Conservation (phyloP, 1,140 invertebrate genomes). For the Macrosteles quadrilineatus region DNA sequence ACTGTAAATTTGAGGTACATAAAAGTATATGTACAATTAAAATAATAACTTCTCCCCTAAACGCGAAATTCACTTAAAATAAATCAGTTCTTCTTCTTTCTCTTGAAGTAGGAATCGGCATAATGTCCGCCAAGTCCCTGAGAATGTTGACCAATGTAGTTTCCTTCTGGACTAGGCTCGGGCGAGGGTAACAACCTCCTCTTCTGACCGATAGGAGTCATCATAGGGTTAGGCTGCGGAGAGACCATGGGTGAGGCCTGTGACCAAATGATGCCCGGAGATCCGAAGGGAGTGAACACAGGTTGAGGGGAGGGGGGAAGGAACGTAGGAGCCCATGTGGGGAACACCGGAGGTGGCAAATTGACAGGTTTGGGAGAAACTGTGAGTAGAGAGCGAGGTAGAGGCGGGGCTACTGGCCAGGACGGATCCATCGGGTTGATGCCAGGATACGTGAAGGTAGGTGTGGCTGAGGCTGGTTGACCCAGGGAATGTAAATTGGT, state of each 20-base stretch:
- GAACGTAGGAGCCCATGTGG: constrained; percentile 9
- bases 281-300: constrained; percentile 35
- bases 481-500: constrained; percentile 37
- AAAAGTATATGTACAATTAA: neutral
- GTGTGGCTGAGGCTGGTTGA: constrained; percentile 23
- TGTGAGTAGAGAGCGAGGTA: constrained; percentile 33
- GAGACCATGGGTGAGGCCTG: constrained; percentile 25
- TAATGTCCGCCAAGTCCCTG: constrained; percentile 61
- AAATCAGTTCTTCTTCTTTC: constrained; percentile 48
- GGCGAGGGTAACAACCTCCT: constrained; percentile 56
- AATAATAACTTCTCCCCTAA: too few relatives aligned
- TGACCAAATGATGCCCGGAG: constrained; percentile 35
- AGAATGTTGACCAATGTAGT: constrained; percentile 59
- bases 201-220: constrained; percentile 54
- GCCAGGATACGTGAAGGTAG: constrained; percentile 39
- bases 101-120: constrained; percentile 56
- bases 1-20: neutral
- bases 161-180: constrained; percentile 56
- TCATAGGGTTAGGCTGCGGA: constrained; percentile 34
- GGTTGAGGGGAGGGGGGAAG: constrained; percentile 30
- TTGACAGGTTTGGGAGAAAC: constrained; percentile 31
- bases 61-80: too few relatives aligned
- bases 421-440: constrained; percentile 31
- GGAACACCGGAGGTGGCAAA: constrained; percentile 8
- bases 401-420: constrained; percentile 32